Evolutionary conservation across 2,797 vertebrate species (phyloP).

Genomic region (Phrynocephalus vlangalii): DNA sequence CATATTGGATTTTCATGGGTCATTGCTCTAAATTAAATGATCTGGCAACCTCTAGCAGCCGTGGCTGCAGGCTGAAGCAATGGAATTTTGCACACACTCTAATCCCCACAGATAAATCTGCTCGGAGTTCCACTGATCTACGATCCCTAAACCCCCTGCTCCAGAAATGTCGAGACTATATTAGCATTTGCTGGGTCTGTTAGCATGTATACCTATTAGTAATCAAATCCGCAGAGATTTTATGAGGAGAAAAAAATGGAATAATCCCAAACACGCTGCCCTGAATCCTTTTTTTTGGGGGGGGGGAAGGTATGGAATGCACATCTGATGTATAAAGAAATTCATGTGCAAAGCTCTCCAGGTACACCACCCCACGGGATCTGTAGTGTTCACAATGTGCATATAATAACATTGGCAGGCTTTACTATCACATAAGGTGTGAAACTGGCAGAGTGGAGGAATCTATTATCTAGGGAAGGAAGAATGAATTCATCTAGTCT

Average conservation of each 20-base stretch:
- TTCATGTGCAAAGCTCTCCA: too few species aligned
- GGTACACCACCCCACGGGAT: neutral
- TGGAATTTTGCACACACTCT: conserved; percentile 4
- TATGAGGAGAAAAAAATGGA: neutral
- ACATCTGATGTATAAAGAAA: too few species aligned
- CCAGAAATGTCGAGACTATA: neutral
- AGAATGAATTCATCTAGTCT: conserved; percentile 12
- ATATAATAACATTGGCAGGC: neutral
- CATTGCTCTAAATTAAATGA: conserved; percentile 39
- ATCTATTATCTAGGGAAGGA: neutral
- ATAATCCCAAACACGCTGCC: neutral
- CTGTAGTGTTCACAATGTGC: neutral
- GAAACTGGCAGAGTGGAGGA: neutral
- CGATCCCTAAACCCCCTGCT: neutral
- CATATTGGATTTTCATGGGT: conserved; percentile 30
- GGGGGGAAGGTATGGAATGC: too few species aligned
- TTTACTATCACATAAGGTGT: neutral
- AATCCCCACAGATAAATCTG: conserved; percentile 22
- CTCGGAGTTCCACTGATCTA: conserved; percentile 18
- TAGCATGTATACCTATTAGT: neutral
- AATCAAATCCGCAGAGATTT: neutral
- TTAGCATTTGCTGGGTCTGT: neutral
- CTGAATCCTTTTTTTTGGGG: neutral
- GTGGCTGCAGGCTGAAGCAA: conserved; percentile 13
- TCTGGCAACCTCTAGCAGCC: conserved; percentile 14